Percentiles rank a stretch among this genome's conserved stretches.
Evolutionary conservation across 2,888 invertebrate genomes (phyloP).

Genomic region (Caenorhabditis sp.): DNA sequence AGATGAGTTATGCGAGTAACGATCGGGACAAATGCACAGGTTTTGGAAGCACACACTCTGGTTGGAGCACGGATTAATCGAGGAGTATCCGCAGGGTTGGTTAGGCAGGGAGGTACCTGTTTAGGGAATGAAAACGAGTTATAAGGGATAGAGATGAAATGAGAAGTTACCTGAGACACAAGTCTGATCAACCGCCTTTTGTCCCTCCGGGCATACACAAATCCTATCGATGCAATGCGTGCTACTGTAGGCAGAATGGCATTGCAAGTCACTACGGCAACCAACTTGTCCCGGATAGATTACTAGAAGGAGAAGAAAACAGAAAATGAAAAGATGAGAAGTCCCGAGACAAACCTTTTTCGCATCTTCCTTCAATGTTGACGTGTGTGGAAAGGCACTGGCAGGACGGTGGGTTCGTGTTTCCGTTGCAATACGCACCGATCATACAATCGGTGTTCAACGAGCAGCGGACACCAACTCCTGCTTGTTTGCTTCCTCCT

Average conservation of each 20-base stretch:
- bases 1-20: conserved; percentile 45
- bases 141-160: conserved; percentile 13
- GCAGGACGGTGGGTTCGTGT: conserved; percentile 76
- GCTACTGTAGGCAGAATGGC: conserved; percentile 75
- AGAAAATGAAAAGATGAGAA: conserved; percentile 12
- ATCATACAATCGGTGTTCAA: conserved; percentile 78
- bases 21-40: conserved; percentile 53
- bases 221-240: conserved; percentile 73
- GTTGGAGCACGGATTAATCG: conserved; percentile 52
- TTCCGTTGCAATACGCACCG: conserved; percentile 79
- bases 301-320: conserved; percentile 70
- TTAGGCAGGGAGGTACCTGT: conserved; percentile 52
- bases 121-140: conserved; percentile 1
- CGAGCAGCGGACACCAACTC: conserved; percentile 76
- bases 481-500: conserved; percentile 73
- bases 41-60: conserved; percentile 59
- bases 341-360: conserved; percentile 71
- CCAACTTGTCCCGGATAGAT: conserved; percentile 79
- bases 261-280: conserved; percentile 77
- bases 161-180: conserved; percentile 77
- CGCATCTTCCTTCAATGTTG: conserved; percentile 75
- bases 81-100: conserved; percentile 49
- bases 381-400: conserved; percentile 79
- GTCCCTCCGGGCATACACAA: conserved; percentile 78
- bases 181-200: conserved; percentile 76